Percentiles rank a stretch among this genome's conserved stretches.
These are phyloP conservation scores for Colletes collaris DNA, from an alignment of 2,888 invertebrate species.

Conservation along the genomic window DNA sequence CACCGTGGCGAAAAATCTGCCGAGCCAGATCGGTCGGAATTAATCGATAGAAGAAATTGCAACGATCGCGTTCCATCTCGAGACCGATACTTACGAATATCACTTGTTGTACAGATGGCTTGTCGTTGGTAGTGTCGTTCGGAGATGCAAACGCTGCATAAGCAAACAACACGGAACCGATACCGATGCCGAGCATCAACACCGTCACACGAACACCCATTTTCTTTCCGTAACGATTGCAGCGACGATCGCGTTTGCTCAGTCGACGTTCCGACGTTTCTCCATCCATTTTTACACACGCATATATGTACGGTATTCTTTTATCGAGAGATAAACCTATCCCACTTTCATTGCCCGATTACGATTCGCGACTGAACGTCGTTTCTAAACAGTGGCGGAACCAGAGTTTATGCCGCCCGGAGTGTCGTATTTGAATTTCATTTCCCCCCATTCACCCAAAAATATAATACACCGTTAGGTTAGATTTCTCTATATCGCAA, in stretches of 20 bases:
- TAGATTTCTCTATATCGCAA: too few species aligned
- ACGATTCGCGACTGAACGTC: background rate
- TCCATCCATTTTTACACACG: slow-evolving; percentile 63
- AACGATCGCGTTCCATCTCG: background rate
- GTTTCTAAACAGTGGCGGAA: background rate
- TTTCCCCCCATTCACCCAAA: too few species aligned
- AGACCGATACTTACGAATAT: slow-evolving; percentile 72
- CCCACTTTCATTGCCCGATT: background rate
- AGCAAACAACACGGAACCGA: slow-evolving; percentile 72
- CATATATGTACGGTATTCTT: background rate
- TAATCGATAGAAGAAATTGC: background rate
- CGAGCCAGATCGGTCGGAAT: background rate
- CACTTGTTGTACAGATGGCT: slow-evolving; percentile 62
- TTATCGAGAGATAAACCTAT: slow-evolving; percentile 15
- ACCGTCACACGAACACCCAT: slow-evolving; percentile 69
- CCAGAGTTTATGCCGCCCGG: too few species aligned
- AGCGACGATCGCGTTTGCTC: slow-evolving; percentile 55
- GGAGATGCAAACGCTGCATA: slow-evolving; percentile 72
- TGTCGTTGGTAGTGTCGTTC: slow-evolving; percentile 1
- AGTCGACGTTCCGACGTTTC: slow-evolving; percentile 52
- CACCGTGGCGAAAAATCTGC: slow-evolving; percentile 93
- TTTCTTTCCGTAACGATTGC: slow-evolving; percentile 44
- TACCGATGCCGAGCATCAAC: slow-evolving; percentile 67
- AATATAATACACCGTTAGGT: too few species aligned
- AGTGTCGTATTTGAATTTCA: too few species aligned